phyloP scores from a whole-genome alignment of 2,113 vertebrate genomes.

The Malurus alboscapulatus region DNA sequence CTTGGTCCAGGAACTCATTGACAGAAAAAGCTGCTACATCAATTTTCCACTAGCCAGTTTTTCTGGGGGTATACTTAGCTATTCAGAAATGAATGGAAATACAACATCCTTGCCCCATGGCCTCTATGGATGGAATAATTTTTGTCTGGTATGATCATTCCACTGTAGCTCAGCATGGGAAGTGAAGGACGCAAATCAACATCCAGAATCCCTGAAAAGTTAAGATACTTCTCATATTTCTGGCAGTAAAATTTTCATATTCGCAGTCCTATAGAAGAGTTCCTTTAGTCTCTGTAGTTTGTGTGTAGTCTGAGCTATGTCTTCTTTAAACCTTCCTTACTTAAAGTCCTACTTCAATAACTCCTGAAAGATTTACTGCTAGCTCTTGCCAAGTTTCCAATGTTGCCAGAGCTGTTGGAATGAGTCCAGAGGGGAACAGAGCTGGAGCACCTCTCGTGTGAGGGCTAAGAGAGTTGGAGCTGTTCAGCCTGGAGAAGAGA shows the following conservation, averaged over 20 bases:
- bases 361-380: background rate
- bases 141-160: background rate
- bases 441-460: background rate
- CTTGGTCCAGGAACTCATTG: background rate
- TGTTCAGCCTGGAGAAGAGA: background rate
- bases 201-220: background rate
- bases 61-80: background rate
- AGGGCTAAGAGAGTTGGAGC: background rate
- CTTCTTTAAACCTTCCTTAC: background rate
- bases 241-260: background rate
- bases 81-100: background rate
- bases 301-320: background rate
- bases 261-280: background rate
- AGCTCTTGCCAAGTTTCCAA: background rate
- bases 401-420: background rate
- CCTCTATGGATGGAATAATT: accelerated
- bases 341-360: background rate
- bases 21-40: background rate
- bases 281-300: background rate
- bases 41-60: background rate
- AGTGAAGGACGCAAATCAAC: background rate
- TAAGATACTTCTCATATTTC: background rate
- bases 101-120: background rate
- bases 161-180: background rate
- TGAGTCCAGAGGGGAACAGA: background rate